Conservation (phyloP, 2,113 vertebrate species). For the Dissostichus mawsoni region DNA sequence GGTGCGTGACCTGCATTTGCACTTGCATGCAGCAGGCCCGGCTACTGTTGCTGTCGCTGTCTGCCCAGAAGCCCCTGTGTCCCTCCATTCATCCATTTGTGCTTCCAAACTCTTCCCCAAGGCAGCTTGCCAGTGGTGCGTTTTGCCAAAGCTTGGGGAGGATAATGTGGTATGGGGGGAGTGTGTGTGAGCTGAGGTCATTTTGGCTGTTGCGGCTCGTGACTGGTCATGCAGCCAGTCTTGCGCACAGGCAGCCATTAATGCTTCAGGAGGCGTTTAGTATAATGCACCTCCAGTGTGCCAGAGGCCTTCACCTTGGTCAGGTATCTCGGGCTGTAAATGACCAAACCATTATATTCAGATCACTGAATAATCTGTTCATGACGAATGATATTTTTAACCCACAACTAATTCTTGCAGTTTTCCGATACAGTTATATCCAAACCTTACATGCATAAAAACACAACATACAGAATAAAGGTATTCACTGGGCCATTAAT, state of each 20-base stretch:
- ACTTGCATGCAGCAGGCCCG: constrained; percentile 80
- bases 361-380: constrained; percentile 44
- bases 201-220: constrained; percentile 73
- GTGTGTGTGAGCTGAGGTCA: constrained; percentile 73
- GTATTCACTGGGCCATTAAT: no score
- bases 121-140: constrained; percentile 74
- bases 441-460: no score
- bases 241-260: constrained; percentile 62
- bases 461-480: no score
- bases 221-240: constrained; percentile 83
- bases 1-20: constrained; percentile 86
- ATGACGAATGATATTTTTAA: constrained; percentile 3
- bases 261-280: constrained; percentile 74
- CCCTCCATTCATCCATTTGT: constrained; percentile 75
- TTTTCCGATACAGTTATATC: no score
- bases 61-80: constrained; percentile 75
- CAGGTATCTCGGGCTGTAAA: constrained; percentile 39
- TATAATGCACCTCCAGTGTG: constrained; percentile 58
- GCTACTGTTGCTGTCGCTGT: constrained; percentile 84
- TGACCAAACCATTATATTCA: constrained; percentile 43
- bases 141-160: constrained; percentile 69
- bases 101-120: constrained; percentile 75
- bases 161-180: constrained; percentile 64
- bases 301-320: constrained; percentile 59
- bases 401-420: no score